A percentile compares a stretch with the other conserved stretches of the same genome.
Evolutionary conservation across 2,113 vertebrate genomes (phyloP).

Genomic region (Xiphorhynchus elegans): DNA sequence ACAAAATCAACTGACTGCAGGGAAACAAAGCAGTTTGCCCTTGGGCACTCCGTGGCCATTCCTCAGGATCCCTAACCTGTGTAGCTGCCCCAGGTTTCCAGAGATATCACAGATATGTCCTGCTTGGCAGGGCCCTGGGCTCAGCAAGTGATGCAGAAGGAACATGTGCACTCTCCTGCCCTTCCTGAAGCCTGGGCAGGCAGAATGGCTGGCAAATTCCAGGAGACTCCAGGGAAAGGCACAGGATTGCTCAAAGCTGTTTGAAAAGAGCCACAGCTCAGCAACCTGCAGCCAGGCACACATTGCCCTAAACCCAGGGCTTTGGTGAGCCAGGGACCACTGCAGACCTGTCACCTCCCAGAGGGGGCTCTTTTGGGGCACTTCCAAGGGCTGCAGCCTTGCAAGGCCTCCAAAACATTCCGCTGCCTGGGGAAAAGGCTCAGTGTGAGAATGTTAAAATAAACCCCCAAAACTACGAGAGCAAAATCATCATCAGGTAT

Average conservation of each 20-base stretch:
- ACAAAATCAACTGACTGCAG: not conserved
- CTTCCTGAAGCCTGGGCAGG: not conserved
- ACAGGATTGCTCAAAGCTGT: not conserved
- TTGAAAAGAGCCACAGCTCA: not conserved
- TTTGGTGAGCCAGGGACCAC: not conserved
- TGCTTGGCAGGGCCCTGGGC: not conserved
- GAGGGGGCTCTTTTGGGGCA: not conserved
- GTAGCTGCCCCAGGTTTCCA: not conserved
- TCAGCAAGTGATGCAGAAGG: not conserved
- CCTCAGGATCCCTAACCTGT: not conserved
- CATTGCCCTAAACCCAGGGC: not conserved
- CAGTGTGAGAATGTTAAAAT: not conserved
- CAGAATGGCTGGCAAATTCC: not conserved
- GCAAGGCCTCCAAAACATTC: not conserved
- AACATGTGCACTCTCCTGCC: not conserved
- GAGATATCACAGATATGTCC: not conserved
- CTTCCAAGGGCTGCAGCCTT: not conserved
- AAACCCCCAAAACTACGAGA: not conserved
- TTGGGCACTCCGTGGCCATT: not conserved
- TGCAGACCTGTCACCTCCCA: not conserved
- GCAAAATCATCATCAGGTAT: not conserved
- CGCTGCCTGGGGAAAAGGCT: not conserved
- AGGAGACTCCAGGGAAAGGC: not conserved
- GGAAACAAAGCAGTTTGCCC: not conserved
- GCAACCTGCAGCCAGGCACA: not conserved